Evolutionary conservation across 2,113 vertebrate species (phyloP), one percentile per base, ranked within the genome.

Genomic region (Laticauda colubrina): DNA sequence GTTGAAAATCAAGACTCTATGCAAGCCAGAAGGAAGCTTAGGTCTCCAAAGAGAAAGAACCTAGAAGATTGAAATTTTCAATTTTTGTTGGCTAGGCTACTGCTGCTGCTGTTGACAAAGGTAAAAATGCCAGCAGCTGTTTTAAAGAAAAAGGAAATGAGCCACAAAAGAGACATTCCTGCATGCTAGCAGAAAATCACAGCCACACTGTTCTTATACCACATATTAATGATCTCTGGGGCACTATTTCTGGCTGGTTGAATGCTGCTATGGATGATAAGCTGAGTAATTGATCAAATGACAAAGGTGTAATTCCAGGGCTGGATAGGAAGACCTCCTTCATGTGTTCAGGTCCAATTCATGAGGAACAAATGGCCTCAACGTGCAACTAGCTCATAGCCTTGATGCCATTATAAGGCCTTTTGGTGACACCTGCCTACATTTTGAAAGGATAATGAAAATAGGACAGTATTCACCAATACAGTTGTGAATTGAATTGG

Each of bases 101-200:
- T 90, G 59, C 88, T 14, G 43, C 45, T 90, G 59, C 45, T 94
- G 92, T 90, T 95, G 94, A 87, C 7, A 86, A 91, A 93, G 93
- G 89, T 93, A 91, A 96, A 96, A 95, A 96, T 75, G 43, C 92
- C 90, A 91, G 92, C 88, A 93, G 90, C 54, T 24, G 0, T 94
- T 95, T 95, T 87, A 94, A 93, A 93, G 61, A 86, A 88, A 96
- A 11, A 56, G 87, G 69, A n/a, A 3, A 94, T 81, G 93, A 95
- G 23, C 45, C 94, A 93, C 0, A 0, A 92, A 95, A 64, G 85
- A 94, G 92, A 94, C 26, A 24, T 55, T 91, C 90, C 85, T 39
- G 15, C 0, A 20, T 1, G 10, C 0, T 34, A 55, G 57, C 87
- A 92, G 14, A 94, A 93, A 59, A 88, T 34, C 94, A 94, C 86